phyloP scores from a whole-genome alignment of 1,140 invertebrate species.

The Drosophila pruinosa region DNA sequence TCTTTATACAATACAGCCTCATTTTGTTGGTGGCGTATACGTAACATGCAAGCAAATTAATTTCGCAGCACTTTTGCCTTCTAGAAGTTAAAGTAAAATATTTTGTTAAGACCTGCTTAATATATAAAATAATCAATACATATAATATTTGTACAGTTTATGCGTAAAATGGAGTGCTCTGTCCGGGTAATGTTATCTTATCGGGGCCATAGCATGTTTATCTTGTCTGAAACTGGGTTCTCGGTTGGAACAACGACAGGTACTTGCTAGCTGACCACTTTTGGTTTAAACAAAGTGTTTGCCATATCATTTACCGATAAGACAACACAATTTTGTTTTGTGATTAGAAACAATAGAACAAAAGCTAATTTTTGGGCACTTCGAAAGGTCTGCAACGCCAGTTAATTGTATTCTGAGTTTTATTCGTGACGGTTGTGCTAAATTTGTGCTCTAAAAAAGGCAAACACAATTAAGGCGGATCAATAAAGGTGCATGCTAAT shows the following conservation, averaged over 20 bases:
- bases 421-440: constrained; percentile 45
- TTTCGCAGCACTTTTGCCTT: too few species aligned
- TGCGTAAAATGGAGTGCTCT: constrained; percentile 7
- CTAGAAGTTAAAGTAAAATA: neutral
- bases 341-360: constrained; percentile 57
- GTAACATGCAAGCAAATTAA: neutral
- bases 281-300: constrained; percentile 61
- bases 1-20: neutral
- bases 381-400: neutral
- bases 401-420: constrained; percentile 43
- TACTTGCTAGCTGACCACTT: constrained; percentile 54
- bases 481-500: neutral
- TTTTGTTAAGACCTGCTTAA: neutral
- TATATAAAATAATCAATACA: constrained; percentile 30
- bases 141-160: constrained; percentile 28
- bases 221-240: constrained; percentile 53
- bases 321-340: constrained; percentile 17
- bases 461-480: neutral
- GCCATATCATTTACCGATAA: constrained; percentile 68
- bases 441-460: neutral
- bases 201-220: constrained; percentile 51
- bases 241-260: constrained; percentile 28
- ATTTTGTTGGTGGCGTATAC: neutral
- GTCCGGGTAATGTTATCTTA: constrained; percentile 44
- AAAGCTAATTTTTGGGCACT: constrained; percentile 21